Evolutionary conservation across 2,113 vertebrate species (phyloP).

Genomic region (Paradisaea rubra): DNA sequence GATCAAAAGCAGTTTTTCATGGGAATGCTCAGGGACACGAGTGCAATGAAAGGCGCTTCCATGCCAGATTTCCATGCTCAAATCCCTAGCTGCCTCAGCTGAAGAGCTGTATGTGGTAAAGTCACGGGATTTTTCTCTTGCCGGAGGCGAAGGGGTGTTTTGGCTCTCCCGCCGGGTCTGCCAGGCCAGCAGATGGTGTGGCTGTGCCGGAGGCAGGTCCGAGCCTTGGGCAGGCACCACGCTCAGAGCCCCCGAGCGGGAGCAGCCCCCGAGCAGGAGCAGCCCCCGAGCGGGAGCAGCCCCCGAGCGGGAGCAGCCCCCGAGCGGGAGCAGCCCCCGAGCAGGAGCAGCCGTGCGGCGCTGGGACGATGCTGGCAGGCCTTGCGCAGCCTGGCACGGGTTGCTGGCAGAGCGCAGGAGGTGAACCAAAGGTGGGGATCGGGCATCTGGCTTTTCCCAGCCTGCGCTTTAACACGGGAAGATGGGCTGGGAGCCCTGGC

Average conservation of each 20-base stretch:
- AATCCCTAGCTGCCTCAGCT: background rate
- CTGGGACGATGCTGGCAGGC: background rate
- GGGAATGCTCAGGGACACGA: background rate
- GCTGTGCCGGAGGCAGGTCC: background rate
- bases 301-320: too few relatives aligned
- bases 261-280: too few relatives aligned
- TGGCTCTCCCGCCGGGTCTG: background rate
- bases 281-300: too few relatives aligned
- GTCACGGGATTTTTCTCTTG: background rate
- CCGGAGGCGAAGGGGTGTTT: background rate
- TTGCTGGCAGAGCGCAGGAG: fast-evolving
- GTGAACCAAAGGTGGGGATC: fast-evolving
- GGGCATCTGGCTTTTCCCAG: background rate
- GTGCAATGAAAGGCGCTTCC: background rate
- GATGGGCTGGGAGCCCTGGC: background rate
- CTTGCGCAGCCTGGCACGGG: background rate
- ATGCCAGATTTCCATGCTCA: background rate
- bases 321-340: too few relatives aligned
- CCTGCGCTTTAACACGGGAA: fast-evolving
- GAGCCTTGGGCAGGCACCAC: background rate
- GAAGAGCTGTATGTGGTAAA: background rate
- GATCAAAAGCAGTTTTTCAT: background rate
- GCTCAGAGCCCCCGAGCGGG: fast-evolving
- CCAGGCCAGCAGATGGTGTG: background rate
- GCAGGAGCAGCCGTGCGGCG: fast-evolving